phyloP scores from a whole-genome alignment of 1,140 invertebrate species.

The Melipona quadrifasciata region DNA sequence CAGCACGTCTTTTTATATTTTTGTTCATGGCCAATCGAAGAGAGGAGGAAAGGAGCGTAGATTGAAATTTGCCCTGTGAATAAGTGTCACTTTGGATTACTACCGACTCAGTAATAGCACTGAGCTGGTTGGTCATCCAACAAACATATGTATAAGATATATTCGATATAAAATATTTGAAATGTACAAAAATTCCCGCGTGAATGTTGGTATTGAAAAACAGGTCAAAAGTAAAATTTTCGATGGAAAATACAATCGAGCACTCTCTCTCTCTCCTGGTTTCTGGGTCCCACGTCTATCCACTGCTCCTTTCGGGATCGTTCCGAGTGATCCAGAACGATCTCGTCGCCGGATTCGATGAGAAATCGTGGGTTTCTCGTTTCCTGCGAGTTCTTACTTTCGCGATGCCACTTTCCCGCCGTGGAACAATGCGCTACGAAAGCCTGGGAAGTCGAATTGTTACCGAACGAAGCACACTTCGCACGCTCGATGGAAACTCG shows the following conservation, averaged over 20 bases:
- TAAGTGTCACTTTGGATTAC: too few species aligned
- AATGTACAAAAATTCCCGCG: too few species aligned
- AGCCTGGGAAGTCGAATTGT: slow-evolving; percentile 72
- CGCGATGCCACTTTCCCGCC: slow-evolving; percentile 71
- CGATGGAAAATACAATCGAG: background rate
- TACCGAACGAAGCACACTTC: slow-evolving; percentile 69
- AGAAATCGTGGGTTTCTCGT: slow-evolving; percentile 52
- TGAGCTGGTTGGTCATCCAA: too few species aligned
- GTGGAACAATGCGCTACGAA: slow-evolving; percentile 70
- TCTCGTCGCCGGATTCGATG: slow-evolving; percentile 38
- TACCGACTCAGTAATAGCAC: too few species aligned
- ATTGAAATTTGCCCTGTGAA: too few species aligned
- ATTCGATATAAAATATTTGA: too few species aligned
- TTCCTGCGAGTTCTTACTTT: slow-evolving; percentile 69
- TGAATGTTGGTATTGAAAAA: background rate
- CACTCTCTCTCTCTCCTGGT: slow-evolving; percentile 39
- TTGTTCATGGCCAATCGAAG: too few species aligned
- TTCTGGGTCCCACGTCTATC: slow-evolving; percentile 26
- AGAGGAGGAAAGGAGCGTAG: too few species aligned
- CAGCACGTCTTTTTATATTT: too few species aligned
- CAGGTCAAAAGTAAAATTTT: background rate
- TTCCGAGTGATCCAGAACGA: slow-evolving; percentile 34
- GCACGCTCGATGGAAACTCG: slow-evolving; percentile 68
- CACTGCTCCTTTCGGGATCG: slow-evolving; percentile 55
- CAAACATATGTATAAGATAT: too few species aligned